Conservation (phyloP, 2,888 invertebrate genomes). For the Nomada ruficornis region DNA sequence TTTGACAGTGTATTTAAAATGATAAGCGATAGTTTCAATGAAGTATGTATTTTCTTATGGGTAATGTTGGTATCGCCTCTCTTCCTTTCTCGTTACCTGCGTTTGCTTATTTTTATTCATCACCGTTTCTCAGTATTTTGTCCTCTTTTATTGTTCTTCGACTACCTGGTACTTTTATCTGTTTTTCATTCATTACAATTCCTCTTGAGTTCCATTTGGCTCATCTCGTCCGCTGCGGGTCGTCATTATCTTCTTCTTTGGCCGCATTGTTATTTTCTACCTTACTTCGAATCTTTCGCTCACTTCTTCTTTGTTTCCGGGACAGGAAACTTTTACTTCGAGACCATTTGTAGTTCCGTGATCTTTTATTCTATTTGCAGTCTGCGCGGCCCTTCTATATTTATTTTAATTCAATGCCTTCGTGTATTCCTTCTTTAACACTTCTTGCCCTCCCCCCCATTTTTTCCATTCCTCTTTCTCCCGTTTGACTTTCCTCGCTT, state of each 20-base stretch:
- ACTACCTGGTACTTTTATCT: background rate
- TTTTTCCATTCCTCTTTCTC: background rate
- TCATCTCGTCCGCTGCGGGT: no score
- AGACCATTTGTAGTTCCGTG: background rate
- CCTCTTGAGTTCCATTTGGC: background rate
- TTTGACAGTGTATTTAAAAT: no score
- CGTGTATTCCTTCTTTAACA: background rate
- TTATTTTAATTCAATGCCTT: background rate
- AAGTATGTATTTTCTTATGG: background rate
- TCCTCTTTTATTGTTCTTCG: conserved; percentile 11
- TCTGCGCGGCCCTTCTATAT: background rate
- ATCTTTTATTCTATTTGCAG: background rate
- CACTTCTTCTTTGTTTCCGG: background rate
- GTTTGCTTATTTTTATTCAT: background rate
- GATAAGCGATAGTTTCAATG: no score
- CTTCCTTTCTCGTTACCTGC: background rate
- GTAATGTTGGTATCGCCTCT: background rate
- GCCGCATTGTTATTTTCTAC: background rate
- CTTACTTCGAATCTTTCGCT: background rate
- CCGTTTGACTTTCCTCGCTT: background rate
- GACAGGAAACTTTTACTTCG: background rate
- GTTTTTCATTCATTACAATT: background rate
- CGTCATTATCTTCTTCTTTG: background rate
- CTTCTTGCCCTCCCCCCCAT: background rate
- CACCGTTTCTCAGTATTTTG: background rate